Base-by-base conservation (phyloP, 1,140 invertebrate species). In the Formica selysi region DNA sequence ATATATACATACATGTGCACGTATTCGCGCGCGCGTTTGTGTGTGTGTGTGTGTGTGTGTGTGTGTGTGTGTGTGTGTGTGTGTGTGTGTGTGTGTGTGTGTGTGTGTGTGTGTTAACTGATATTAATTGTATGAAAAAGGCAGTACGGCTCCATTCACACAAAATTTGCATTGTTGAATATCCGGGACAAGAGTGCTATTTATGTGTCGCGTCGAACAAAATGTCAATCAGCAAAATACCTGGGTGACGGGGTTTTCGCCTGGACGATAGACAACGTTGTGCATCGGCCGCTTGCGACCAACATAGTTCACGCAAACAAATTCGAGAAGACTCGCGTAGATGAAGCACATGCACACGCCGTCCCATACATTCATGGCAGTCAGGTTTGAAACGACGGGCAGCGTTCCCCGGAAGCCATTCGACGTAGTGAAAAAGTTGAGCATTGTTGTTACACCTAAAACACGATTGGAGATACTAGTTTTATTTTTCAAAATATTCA, bases 341-440 rank as follows among this genome's bases (percentile, higher is more conserved):
- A 98, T 98, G 96, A 99, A 99, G 95, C 98, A 98, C 98, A 99
- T 99, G 92, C 98, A 99, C 26, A 99, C 98, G 76, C 98, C 98
- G 93, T 99, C 98, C 98, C 98, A 99, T 13, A 99, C 97, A 95
- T 99, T 99, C 98, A 99, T 99, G 13, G 98, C 98, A 73, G 98
- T 98, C 91, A 99, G 94, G 95, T 99, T 98, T 16, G 98, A 98
- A 68, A 99, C 98, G 68, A 99, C 98, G 4, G 98, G 98, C 92
- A 99, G 96, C 64, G 98, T 98, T 89, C 97, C 97, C 91, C 98
- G 97, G 95, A 98, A 98, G 92, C 97, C 97, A 93, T 98, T 98
- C 80, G 98, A 98, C 92, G 98, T 99, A 89, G 98, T 99, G 97
- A 99, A 99, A 96, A 99, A 99, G 96, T 99, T 99, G 97, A 99